Percentiles rank a stretch among this genome's conserved stretches.
Conservation (phyloP, 2,113 vertebrate genomes). For the Cricetomys ansorgei region DNA sequence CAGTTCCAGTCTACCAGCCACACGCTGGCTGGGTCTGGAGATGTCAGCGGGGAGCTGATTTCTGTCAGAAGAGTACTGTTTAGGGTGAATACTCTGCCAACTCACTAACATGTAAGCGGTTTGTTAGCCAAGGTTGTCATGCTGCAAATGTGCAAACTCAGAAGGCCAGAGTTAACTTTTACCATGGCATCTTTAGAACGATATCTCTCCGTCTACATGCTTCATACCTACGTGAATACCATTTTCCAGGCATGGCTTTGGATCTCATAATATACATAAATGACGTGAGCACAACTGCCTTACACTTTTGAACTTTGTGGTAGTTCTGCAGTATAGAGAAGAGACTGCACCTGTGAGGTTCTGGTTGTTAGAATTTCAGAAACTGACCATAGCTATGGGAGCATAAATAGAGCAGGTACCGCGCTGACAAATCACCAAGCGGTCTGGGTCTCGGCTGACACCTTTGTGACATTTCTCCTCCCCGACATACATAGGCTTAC, state of each 20-base stretch:
- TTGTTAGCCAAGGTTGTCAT: not conserved
- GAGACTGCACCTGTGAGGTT: not conserved
- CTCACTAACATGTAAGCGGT: not conserved
- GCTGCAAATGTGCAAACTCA: not conserved
- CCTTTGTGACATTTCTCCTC: not conserved
- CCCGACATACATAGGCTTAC: not conserved
- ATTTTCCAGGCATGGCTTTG: not conserved
- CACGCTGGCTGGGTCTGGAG: not conserved
- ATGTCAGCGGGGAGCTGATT: not conserved
- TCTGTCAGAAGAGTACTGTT: not conserved
- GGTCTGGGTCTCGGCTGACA: not conserved
- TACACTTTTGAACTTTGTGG: not conserved
- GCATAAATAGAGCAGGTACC: not conserved
- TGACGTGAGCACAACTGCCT: not conserved
- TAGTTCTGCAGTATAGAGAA: not conserved
- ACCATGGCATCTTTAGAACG: not conserved
- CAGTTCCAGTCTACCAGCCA: not conserved
- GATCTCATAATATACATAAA: not conserved
- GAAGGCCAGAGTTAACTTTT: not conserved
- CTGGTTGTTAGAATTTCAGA: not conserved
- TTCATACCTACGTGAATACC: not conserved
- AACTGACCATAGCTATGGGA: not conserved
- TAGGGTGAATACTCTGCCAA: not conserved
- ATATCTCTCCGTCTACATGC: not conserved
- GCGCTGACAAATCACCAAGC: not conserved